phyloP scores from a whole-genome alignment of 2,888 invertebrate genomes.

The Molanna angustata region DNA sequence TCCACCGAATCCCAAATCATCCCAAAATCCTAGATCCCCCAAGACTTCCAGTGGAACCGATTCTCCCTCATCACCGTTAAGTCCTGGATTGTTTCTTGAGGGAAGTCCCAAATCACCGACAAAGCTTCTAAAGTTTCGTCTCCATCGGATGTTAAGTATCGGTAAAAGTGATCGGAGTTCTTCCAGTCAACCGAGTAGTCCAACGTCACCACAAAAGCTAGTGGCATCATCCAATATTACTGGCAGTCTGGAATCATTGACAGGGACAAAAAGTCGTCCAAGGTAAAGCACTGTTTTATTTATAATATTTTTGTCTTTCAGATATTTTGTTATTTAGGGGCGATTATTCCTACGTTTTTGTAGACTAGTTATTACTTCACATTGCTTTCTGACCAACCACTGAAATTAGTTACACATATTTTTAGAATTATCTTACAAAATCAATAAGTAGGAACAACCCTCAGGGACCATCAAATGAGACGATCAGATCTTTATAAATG shows the following conservation, averaged over 20 bases:
- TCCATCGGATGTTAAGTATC: slow-evolving; percentile 29
- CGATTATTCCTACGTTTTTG: no score
- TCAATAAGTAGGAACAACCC: no score
- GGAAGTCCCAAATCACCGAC: slow-evolving; percentile 28
- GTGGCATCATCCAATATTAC: slow-evolving; percentile 7
- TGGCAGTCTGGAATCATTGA: slow-evolving; percentile 27
- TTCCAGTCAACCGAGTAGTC: slow-evolving; percentile 30
- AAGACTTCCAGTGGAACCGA: slow-evolving; percentile 6
- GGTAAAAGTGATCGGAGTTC: slow-evolving; percentile 13
- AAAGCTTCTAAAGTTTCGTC: slow-evolving; percentile 21
- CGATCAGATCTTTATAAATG: no score
- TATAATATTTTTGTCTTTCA: no score
- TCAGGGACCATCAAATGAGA: no score
- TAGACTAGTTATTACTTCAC: no score
- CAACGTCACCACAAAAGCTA: slow-evolving; percentile 28
- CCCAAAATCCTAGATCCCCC: neutral
- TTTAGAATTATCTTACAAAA: no score
- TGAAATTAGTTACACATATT: no score
- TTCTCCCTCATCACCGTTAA: slow-evolving; percentile 15
- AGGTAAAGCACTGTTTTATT: slow-evolving; percentile 11
- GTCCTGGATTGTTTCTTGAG: neutral
- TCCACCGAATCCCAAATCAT: neutral
- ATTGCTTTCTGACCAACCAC: no score
- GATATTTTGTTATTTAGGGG: no score
- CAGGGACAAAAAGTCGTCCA: slow-evolving; percentile 13